A percentile compares a stretch with the other conserved stretches of the same genome.
Conservation (phyloP, 2,888 invertebrate species). For the Octonoba sinensis region DNA sequence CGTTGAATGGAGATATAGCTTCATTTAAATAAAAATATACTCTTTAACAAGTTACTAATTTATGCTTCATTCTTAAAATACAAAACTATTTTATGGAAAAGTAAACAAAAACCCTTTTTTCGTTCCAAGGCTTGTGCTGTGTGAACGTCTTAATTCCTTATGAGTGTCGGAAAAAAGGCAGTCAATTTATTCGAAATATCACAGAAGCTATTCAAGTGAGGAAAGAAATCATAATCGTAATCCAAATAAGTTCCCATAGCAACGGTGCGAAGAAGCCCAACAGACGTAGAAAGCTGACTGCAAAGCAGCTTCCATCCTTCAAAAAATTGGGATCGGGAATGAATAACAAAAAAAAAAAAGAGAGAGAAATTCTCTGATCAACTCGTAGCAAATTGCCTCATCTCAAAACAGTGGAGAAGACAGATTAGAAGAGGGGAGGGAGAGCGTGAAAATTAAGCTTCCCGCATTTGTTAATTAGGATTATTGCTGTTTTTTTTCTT, state of each 20-base stretch:
- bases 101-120: too few species aligned
- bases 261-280: slow-evolving; percentile 44
- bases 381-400: slow-evolving; percentile 6
- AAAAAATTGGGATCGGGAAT: neutral
- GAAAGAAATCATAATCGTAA: slow-evolving; percentile 54
- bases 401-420: slow-evolving; percentile 1
- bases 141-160: too few species aligned
- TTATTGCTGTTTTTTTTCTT: too few species aligned
- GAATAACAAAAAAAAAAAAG: slow-evolving; percentile 18
- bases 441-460: neutral
- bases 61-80: too few species aligned
- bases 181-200: slow-evolving; percentile 5
- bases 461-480: neutral
- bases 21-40: too few species aligned
- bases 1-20: too few species aligned
- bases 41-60: too few species aligned
- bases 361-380: too few species aligned
- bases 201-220: slow-evolving; percentile 58
- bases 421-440: slow-evolving; percentile 11
- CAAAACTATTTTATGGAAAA: too few species aligned
- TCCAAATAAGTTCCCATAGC: slow-evolving; percentile 49
- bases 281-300: slow-evolving; percentile 35
- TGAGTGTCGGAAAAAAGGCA: too few species aligned
- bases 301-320: neutral
- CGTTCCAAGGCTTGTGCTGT: too few species aligned